Percentiles rank a stretch among this genome's conserved stretches.
phyloP scores from a whole-genome alignment of 1,140 invertebrate genomes.

The Armadillidium nasatum region DNA sequence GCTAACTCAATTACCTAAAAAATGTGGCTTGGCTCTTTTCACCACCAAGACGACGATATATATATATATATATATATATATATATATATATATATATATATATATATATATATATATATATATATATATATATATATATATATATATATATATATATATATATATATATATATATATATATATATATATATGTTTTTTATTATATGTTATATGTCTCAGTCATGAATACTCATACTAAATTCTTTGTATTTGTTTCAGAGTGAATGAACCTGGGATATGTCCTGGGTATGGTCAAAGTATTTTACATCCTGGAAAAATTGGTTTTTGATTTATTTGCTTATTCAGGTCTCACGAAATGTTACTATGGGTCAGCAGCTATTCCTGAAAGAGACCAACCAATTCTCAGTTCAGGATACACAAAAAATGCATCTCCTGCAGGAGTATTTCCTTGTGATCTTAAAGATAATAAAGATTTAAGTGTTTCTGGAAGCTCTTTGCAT shows the following conservation, averaged over 20 bases:
- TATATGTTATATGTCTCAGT: conserved; percentile 20
- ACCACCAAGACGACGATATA: too few species aligned
- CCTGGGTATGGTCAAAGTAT: conserved; percentile 90
- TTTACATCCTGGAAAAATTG: conserved; percentile 75
- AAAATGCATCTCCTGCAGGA: conserved; percentile 32
- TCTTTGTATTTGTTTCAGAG: conserved; percentile 43
- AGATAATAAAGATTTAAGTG: neutral
- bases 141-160: too few species aligned
- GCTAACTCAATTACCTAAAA: too few species aligned
- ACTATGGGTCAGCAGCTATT: conserved; percentile 27
- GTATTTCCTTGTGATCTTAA: neutral
- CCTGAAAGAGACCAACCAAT: conserved; percentile 29
- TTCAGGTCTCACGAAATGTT: conserved; percentile 27
- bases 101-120: too few species aligned
- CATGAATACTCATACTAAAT: too few species aligned
- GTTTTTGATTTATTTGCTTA: conserved; percentile 63
- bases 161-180: too few species aligned
- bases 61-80: too few species aligned
- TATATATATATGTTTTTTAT: neutral
- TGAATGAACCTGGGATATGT: conserved; percentile 62
- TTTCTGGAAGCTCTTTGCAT: neutral
- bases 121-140: too few species aligned
- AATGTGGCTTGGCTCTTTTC: too few species aligned
- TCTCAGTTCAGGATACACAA: conserved; percentile 37
- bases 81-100: too few species aligned